These are phyloP conservation scores for Drosophila acutilabella DNA, from an alignment of 2,888 invertebrate genomes.

Conservation along the genomic window DNA sequence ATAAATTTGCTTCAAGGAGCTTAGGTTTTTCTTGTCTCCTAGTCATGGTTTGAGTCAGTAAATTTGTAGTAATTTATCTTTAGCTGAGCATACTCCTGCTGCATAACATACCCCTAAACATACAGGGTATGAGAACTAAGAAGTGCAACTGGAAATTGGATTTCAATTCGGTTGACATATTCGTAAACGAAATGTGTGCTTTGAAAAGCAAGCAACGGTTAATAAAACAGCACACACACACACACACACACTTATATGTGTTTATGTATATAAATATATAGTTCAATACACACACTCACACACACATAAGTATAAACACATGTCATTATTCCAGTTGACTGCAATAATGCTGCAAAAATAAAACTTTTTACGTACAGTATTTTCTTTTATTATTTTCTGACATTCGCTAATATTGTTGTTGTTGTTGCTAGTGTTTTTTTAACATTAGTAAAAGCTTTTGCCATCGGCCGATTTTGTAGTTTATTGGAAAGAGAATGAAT, in stretches of 20 bases:
- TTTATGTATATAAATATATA: too few relatives aligned
- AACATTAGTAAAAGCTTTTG: conserved; percentile 51
- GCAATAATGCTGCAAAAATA: conserved; percentile 27
- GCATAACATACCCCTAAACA: conserved; percentile 8
- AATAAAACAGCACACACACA: conserved; percentile 21
- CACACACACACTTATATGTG: background rate
- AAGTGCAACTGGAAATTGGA: conserved; percentile 31
- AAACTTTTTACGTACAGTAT: conserved; percentile 23
- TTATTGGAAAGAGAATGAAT: conserved; percentile 24
- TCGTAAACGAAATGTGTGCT: conserved; percentile 21
- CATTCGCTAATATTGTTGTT: conserved; percentile 26
- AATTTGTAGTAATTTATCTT: background rate
- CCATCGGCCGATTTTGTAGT: conserved; percentile 19
- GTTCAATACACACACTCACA: conserved; percentile 1
- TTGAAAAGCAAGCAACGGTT: conserved; percentile 17
- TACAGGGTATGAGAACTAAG: conserved; percentile 13
- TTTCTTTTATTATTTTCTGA: conserved; percentile 23
- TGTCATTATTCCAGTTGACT: conserved; percentile 56
- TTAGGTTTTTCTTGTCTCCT: too few relatives aligned
- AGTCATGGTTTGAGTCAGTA: background rate
- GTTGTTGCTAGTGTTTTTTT: conserved; percentile 15
- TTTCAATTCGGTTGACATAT: conserved; percentile 6
- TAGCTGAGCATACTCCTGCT: background rate
- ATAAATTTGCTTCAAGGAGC: too few relatives aligned
- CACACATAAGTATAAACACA: background rate